These are phyloP conservation scores for Montipora efflorescens DNA, from an alignment of 64 coral and sea anemone genomes.

Conservation along the genomic window DNA sequence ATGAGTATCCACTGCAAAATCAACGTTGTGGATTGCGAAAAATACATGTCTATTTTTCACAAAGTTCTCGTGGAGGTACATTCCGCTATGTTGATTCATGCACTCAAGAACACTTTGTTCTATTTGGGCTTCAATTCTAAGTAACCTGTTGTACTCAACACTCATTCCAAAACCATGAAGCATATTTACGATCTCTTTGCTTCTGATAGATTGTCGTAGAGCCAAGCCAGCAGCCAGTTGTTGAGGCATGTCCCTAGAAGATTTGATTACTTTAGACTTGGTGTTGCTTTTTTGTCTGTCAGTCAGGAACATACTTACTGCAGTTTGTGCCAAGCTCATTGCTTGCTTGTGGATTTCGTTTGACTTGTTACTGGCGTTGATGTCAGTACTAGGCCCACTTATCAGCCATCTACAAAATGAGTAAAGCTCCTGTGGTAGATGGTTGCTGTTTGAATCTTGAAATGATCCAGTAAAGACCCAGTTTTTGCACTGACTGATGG, in stretches of 20 bases:
- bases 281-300: constrained; percentile 41
- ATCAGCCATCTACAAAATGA: constrained; percentile 58
- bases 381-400: not conserved
- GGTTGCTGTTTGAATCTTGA: constrained; percentile 1
- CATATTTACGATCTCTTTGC: too few species aligned
- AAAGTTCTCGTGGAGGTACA: too few species aligned
- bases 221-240: constrained; percentile 34
- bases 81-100: not conserved
- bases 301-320: not conserved
- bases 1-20: too few species aligned
- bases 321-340: constrained; percentile 27
- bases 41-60: too few species aligned
- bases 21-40: too few species aligned
- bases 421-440: constrained; percentile 48
- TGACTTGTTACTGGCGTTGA: constrained; percentile 16
- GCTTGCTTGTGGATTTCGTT: constrained; percentile 10
- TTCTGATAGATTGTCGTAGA: constrained; percentile 33
- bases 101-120: too few species aligned
- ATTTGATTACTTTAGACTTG: constrained; percentile 11
- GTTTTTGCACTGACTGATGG: constrained; percentile 43
- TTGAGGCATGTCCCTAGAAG: constrained; percentile 40
- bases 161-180: too few species aligned
- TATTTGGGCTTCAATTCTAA: too few species aligned
- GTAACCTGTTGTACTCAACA: not conserved
- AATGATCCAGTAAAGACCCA: constrained; percentile 64